Evolutionary conservation across 2,113 vertebrate species (phyloP).

Genomic region (Cyanoramphus novaezelandiae): DNA sequence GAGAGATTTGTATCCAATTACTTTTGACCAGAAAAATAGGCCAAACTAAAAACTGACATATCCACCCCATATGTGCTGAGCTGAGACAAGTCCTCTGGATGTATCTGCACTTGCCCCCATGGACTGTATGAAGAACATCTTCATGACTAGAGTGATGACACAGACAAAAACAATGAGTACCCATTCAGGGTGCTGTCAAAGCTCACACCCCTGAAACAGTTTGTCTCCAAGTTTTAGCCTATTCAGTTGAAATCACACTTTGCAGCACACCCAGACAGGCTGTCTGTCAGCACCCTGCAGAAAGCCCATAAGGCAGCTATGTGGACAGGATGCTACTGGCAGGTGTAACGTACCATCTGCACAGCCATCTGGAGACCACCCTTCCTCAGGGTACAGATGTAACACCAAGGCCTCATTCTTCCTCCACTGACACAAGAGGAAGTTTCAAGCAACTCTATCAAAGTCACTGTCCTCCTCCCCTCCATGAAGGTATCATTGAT

Average conservation of each 20-base stretch:
- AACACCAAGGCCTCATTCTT: not conserved
- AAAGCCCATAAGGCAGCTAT: not conserved
- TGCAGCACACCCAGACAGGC: not conserved
- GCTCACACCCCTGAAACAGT: not conserved
- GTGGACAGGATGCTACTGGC: not conserved
- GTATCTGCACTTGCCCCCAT: not conserved
- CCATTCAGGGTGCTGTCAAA: not conserved
- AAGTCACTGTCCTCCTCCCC: not conserved
- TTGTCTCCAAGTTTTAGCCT: not conserved
- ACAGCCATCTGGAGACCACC: slow-evolving; percentile 21
- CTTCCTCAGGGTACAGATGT: not conserved
- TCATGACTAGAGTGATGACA: not conserved
- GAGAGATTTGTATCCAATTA: not conserved
- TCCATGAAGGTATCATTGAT: not conserved
- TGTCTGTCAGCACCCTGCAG: not conserved
- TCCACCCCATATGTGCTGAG: not conserved
- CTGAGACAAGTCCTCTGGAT: not conserved
- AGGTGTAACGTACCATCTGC: slow-evolving; percentile 36
- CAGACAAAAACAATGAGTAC: not conserved
- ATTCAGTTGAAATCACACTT: not conserved
- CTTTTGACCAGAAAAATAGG: not conserved
- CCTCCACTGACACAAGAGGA: not conserved
- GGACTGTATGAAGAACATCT: not conserved
- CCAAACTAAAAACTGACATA: not conserved
- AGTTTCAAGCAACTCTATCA: not conserved